Conservation (phyloP, 2,113 vertebrate species). For the Fulmarus glacialis region DNA sequence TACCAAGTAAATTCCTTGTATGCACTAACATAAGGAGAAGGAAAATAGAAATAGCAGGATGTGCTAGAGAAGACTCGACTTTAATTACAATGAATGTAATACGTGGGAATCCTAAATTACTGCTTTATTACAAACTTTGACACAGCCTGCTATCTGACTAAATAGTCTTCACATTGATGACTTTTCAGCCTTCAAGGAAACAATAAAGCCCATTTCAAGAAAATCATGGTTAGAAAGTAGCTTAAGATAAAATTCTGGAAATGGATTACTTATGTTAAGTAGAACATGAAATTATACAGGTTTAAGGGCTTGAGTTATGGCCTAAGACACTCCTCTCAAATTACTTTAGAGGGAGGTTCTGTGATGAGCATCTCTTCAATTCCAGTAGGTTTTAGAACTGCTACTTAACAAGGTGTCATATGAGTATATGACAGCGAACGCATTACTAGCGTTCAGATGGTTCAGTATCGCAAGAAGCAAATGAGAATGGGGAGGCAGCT, state of each 20-base stretch:
- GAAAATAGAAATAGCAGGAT: not conserved
- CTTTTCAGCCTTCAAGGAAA: constrained; percentile 9
- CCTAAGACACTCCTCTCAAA: not conserved
- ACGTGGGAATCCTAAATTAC: not conserved
- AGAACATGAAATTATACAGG: not conserved
- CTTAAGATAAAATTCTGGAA: not conserved
- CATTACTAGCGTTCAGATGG: not conserved
- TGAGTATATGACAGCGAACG: fast-evolving
- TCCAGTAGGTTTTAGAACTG: not conserved
- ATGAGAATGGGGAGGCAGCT: not conserved
- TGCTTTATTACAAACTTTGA: not conserved
- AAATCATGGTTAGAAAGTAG: not conserved
- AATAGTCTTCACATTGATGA: not conserved
- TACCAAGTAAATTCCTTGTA: not conserved
- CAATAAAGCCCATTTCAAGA: not conserved
- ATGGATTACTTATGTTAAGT: not conserved
- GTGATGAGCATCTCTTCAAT: not conserved
- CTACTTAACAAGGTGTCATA: not conserved
- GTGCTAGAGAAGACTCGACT: not conserved
- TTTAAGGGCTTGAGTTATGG: not conserved
- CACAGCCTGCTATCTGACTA: not conserved
- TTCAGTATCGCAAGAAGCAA: not conserved
- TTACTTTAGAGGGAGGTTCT: not conserved
- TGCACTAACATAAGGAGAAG: not conserved
- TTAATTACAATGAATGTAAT: not conserved